A percentile compares a stretch with the other conserved stretches of the same genome.
Evolutionary conservation across 2,113 vertebrate genomes (phyloP).

Genomic region (Asarcornis scutulata): DNA sequence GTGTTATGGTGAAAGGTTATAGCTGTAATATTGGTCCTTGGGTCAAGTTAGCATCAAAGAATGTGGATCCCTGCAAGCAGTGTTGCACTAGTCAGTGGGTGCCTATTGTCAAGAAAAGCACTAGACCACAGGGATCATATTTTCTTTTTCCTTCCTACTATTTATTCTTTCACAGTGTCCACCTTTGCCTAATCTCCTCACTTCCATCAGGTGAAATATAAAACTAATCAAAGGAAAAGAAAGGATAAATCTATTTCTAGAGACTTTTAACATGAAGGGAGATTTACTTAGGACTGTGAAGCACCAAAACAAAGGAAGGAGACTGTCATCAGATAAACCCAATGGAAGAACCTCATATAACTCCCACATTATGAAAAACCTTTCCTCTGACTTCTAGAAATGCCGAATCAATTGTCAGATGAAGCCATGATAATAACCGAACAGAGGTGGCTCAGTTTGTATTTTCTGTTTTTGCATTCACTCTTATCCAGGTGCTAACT

Average conservation of each 20-base stretch:
- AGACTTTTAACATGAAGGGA: neutral
- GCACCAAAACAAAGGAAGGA: neutral
- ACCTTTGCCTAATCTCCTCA: neutral
- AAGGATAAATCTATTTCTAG: neutral
- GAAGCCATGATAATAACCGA: neutral
- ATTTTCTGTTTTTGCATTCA: neutral
- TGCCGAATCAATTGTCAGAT: neutral
- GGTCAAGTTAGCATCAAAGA: neutral
- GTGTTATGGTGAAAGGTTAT: neutral
- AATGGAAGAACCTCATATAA: neutral
- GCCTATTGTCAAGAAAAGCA: neutral
- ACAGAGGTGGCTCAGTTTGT: neutral
- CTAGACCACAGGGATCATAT: neutral
- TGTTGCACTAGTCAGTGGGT: neutral
- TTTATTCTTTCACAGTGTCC: neutral
- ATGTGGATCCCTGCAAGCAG: neutral
- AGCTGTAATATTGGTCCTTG: neutral
- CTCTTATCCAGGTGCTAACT: neutral
- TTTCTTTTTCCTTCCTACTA: neutral
- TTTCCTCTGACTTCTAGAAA: neutral
- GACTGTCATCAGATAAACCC: neutral
- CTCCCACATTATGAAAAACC: neutral
- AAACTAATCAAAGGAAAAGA: neutral
- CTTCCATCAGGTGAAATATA: neutral
- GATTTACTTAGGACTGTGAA: neutral